Evolutionary conservation across 1,140 invertebrate genomes (phyloP).

Genomic region (Drosophila gunungcola): DNA sequence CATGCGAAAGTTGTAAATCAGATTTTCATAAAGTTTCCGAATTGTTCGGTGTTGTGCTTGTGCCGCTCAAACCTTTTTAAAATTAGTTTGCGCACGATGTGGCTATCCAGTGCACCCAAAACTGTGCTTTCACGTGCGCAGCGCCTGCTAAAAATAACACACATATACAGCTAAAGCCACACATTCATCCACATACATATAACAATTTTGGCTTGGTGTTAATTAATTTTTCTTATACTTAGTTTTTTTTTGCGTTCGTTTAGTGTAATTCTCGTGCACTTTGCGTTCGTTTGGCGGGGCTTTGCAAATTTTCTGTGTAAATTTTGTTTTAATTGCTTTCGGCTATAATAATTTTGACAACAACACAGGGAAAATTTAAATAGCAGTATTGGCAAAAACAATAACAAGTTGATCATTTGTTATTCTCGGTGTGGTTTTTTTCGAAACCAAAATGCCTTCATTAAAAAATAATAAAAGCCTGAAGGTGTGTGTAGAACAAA

Average conservation of each 20-base stretch:
- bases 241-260: constrained; percentile 22
- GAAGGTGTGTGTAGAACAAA: constrained; percentile 7
- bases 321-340: constrained; percentile 76
- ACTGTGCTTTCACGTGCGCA: constrained; percentile 73
- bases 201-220: constrained; percentile 64
- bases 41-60: constrained; percentile 20
- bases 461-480: constrained; percentile 66
- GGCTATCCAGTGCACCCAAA: constrained; percentile 25
- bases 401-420: constrained; percentile 39
- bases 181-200: constrained; percentile 22
- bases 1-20: constrained; percentile 34
- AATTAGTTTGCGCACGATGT: constrained; percentile 22
- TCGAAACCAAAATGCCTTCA: constrained; percentile 43
- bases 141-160: constrained; percentile 65
- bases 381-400: constrained; percentile 24
- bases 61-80: constrained; percentile 4
- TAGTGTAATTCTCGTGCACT: constrained; percentile 56
- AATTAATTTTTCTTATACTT: constrained; percentile 66
- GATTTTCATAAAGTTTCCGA: constrained; percentile 43
- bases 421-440: constrained; percentile 25
- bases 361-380: constrained; percentile 12
- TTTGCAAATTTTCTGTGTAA: constrained; percentile 62
- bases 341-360: constrained; percentile 47
- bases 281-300: constrained; percentile 44
- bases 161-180: constrained; percentile 16